Base-by-base conservation (phyloP, 2,113 vertebrate genomes). In the Pterophyllum scalare region DNA sequence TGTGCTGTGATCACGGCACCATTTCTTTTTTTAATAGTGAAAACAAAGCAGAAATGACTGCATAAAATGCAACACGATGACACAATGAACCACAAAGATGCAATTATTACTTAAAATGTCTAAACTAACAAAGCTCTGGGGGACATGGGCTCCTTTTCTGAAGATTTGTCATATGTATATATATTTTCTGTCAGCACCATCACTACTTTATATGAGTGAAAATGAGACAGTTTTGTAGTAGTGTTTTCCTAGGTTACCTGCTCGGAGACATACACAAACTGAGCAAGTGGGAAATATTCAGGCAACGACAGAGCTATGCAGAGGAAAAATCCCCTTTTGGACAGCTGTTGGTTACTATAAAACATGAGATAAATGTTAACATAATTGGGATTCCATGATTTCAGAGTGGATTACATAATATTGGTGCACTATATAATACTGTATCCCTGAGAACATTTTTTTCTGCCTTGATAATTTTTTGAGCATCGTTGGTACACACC, bases 241-340 rank as follows among this genome's bases (percentile, higher is more conserved):
- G 78, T 28, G 78, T 77, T 94, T 93, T 93, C 89, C 90, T 56
- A 84, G 64, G 87, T 88, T 89, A 88, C 89, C 77, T 91, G 76
- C 75, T 92, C 88, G 22, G 78, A 88, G 64, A 87, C 84, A 70
- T n/a, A 89, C 75, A 84, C 40, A 85, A 80, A 81, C 65, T 70
- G 75, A 85, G 77, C 56, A 52, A 64, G 74, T 79, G 59, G 77
- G 85, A 84, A 92, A 89, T 82, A 88, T 77, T 67, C 46, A 60
- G 70, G 59, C 72, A 70, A 35, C 70, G 75, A 60, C 83, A 87
- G 4, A 75, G 57, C 59, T 81, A 22, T 86, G 74, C 22, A 64
- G 79, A 81, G 58, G 81, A 38, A 75, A 88, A 88, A 59, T 79
- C 83, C 89, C 86, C 65, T 70, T 77, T 82, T 15, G 56, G 89